phyloP scores from a whole-genome alignment of 2,113 vertebrate species.

The Kryptolebias marmoratus region DNA sequence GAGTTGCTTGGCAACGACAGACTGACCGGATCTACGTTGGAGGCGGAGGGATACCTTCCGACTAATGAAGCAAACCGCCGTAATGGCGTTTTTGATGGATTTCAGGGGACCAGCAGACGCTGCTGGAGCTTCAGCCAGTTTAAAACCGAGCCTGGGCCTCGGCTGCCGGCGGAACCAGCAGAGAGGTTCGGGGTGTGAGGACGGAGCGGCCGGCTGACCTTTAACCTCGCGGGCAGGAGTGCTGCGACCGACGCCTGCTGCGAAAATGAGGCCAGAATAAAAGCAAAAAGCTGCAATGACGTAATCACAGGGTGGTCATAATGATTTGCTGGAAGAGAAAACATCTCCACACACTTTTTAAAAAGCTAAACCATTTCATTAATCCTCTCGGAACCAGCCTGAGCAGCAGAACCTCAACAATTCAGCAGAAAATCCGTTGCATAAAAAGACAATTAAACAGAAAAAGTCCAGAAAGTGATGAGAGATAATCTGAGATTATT shows the following conservation, averaged over 20 bases:
- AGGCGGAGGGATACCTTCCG: conserved; percentile 17
- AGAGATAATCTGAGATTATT: conserved; percentile 35
- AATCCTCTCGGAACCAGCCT: no score
- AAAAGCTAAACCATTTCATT: no score
- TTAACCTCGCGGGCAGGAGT: conserved; percentile 61
- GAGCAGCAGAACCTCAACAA: no score
- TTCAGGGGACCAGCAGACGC: neutral
- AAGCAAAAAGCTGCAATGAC: no score
- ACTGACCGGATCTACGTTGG: neutral
- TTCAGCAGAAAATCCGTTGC: no score
- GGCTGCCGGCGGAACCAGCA: neutral
- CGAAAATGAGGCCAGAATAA: no score
- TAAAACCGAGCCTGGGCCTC: neutral
- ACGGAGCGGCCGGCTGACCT: conserved; percentile 71
- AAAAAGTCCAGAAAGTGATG: neutral
- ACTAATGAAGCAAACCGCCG: neutral
- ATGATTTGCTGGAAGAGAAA: no score
- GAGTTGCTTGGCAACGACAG: neutral
- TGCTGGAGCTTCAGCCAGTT: neutral
- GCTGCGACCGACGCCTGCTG: neutral
- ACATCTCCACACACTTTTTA: no score
- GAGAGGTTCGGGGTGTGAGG: conserved; percentile 34
- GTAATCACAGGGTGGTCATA: no score
- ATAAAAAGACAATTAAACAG: no score
- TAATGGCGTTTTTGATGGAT: no score